Conservation (phyloP, 2,113 vertebrate species). For the Myanophis thanlyinensis region DNA sequence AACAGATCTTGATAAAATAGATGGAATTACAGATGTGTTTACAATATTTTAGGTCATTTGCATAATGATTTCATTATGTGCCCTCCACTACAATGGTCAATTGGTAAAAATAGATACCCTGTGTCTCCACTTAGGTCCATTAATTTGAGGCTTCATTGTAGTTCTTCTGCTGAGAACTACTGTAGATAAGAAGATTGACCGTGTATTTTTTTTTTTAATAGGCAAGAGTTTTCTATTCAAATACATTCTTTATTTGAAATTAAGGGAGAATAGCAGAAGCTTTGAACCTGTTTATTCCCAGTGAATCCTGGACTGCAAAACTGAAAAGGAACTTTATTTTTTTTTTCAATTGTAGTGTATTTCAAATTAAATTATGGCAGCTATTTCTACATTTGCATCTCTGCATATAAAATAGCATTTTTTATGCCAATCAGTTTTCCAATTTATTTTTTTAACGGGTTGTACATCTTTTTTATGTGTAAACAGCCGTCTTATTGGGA, state of each 20-base stretch:
- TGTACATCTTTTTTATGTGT: not conserved
- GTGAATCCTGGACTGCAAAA: not conserved
- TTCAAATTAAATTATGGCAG: not conserved
- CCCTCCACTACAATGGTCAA: not conserved
- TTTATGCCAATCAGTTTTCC: not conserved
- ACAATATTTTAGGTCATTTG: not conserved
- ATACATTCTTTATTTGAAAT: not conserved
- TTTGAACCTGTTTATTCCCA: not conserved
- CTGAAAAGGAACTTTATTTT: not conserved
- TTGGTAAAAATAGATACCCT: not conserved
- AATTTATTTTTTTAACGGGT: not conserved
- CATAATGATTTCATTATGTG: not conserved
- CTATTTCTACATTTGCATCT: not conserved
- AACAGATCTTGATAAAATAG: not conserved
- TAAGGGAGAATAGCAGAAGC: not conserved
- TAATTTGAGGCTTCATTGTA: not conserved
- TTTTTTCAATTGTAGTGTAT: not conserved
- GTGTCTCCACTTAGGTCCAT: not conserved
- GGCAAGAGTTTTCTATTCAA: not conserved
- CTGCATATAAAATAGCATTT: not conserved
- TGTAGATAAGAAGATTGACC: not conserved
- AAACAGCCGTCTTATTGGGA: not conserved
- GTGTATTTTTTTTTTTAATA: not conserved
- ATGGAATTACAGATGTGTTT: not conserved
- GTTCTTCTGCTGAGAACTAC: not conserved